Base-by-base conservation (phyloP, 2,888 invertebrate genomes). In the Scrobipalpa costella region DNA sequence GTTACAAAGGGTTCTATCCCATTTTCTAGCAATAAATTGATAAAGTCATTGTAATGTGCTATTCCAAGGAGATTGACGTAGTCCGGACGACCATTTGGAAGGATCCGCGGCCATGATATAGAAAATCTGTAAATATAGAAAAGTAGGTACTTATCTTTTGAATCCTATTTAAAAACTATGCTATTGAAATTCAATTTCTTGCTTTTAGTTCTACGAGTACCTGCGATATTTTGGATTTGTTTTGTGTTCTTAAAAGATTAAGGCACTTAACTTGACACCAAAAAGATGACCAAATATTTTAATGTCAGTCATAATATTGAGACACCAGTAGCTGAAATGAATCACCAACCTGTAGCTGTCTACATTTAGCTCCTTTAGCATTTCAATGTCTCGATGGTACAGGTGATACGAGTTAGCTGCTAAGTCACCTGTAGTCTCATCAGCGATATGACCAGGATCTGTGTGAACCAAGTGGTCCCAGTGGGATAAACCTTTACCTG, bases 341-440 rank as follows among this genome's bases (percentile, higher is more conserved):
- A 19, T 7, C n/a, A 21, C 40, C 13, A 47, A 62, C 57, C 61
- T 58, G 73, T 92, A 92, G 65, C 81, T 81, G 52, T 87, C 70
- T 0, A 86, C 81, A 0, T 81, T 81, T 13, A 86, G 64, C 60
- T 81, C 68, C 40, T 71, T 74, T 0, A 85, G 44, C 52, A 85
- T 68, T 60, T 75, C 69, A 0, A 87, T 75, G 64, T 87, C 86
- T 58, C 92, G 90, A 69, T 87, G 83, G 72, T 90, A 93, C 68
- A 89, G 88, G 73, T 93, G 84, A 72, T 93, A 94, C 9, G 93
- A 93, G 77, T 94, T 92, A 64, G 93, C 92, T 0, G 94, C 92
- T 0, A 93, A 75, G 67, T 94, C 93, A 0, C 93, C 94, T 57
- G 88, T 93, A 1, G 85, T 83, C 1, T 77, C 69, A 63, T 71